These are phyloP conservation scores for Neuroscelio doddi DNA, from an alignment of 2,888 invertebrate species.

Conservation along the genomic window DNA sequence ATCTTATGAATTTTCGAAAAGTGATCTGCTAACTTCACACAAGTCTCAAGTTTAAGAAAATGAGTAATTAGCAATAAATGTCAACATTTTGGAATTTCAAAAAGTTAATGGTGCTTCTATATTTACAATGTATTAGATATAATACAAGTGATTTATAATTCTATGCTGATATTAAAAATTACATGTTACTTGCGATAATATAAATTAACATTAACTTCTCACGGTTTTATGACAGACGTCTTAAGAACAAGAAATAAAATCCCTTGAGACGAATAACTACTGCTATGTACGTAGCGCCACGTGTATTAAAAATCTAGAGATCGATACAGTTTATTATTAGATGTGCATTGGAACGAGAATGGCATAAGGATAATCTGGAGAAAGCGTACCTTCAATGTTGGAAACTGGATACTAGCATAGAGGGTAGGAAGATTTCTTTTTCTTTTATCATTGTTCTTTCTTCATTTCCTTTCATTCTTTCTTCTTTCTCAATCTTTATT, in stretches of 20 bases:
- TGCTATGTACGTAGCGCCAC: conserved; percentile 6
- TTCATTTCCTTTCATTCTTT: conserved; percentile 2
- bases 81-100: too few relatives aligned
- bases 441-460: conserved; percentile 11
- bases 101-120: too few relatives aligned
- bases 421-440: conserved; percentile 49
- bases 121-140: too few relatives aligned
- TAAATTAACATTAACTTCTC: too few relatives aligned
- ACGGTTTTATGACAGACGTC: too few relatives aligned
- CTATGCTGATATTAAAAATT: too few relatives aligned
- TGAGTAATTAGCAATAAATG: too few relatives aligned
- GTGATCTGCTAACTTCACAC: too few relatives aligned
- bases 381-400: conserved; percentile 52
- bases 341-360: background rate
- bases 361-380: conserved; percentile 9
- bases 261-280: conserved; percentile 16
- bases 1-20: too few relatives aligned
- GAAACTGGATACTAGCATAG: conserved; percentile 53
- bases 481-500: conserved; percentile 5
- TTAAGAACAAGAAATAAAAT: background rate
- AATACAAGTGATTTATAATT: too few relatives aligned
- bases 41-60: too few relatives aligned
- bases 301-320: conserved; percentile 20
- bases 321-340: conserved; percentile 1
- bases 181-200: too few relatives aligned